Evolutionary conservation across 2,797 vertebrate species (phyloP).

Genomic region (Macropus fuliginosus): DNA sequence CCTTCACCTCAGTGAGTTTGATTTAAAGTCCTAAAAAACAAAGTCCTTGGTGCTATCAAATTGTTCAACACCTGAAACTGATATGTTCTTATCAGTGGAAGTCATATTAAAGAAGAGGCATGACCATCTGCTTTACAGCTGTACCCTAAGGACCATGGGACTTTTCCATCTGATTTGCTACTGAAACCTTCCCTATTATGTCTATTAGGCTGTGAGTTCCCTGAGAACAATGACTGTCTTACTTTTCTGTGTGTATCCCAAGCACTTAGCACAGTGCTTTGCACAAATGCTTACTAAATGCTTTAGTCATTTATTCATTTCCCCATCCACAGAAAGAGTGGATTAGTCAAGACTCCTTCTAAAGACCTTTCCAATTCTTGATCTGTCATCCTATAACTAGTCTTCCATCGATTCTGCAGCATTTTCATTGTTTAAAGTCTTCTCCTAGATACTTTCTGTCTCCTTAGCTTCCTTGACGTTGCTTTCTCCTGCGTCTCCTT

Average conservation of each 20-base stretch:
- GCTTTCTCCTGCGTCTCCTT: neutral
- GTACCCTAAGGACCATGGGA: neutral
- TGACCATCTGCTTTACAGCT: neutral
- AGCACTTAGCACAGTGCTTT: neutral
- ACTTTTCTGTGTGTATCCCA: neutral
- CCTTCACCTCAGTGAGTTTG: neutral
- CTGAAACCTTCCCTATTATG: neutral
- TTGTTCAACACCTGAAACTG: neutral
- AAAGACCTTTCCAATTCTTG: neutral
- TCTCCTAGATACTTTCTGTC: neutral
- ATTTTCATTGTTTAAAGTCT: neutral
- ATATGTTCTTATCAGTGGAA: neutral
- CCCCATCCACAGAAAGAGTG: neutral
- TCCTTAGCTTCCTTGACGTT: neutral
- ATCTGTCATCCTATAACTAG: neutral
- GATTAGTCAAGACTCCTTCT: neutral
- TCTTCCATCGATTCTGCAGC: neutral
- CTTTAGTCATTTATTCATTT: neutral
- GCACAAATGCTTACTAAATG: neutral
- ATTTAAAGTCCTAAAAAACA: neutral
- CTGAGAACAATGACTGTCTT: neutral
- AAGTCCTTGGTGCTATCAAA: neutral
- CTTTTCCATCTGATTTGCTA: neutral
- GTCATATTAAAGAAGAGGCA: neutral
- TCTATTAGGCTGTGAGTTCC: neutral